Base-by-base conservation (phyloP, 1,140 invertebrate species). In the Panulirus ornatus region DNA sequence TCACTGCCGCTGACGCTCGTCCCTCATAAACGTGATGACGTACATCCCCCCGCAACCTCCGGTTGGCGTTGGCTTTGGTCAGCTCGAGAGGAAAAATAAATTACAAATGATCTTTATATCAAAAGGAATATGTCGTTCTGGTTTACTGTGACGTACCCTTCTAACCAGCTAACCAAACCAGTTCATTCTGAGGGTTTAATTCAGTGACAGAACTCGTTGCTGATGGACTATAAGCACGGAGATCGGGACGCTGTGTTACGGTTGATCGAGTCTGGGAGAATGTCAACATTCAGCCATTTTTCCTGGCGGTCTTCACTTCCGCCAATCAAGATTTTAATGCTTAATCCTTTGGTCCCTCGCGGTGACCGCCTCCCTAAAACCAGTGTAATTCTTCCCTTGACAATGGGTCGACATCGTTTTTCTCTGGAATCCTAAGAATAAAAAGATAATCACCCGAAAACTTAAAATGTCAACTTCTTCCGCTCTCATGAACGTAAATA, bases 321-420 rank as follows among this genome's bases (percentile, higher is more conserved):
- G 78, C 51, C 78, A 81, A 81, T 81, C 54, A 81, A 54, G 78
- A 51, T 36, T 27, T 81, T 54, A 81, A 81, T 54, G 42, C 34
- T 81, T 81, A 81, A 81, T 81, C 78, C 78, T 81, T 81, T 81
- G 78, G 78, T 81, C 14, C 42, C 42, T 51, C 42, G 47, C 22
- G n/a, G 27, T 81, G 78, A 51, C 47, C 42, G 30, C n/a, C 78
- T 81, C 47, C 30, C n/a, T 58, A 38, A 54, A 81, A 81, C 78
- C 78, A 81, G 78, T 81, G 78, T 81, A 81, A 81, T 81, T 81
- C 78, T 44, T 81, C 44, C 78, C 51, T 34, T 58, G 42, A 81
- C 78, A 81, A 81, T 81, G 38, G 30, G 42, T 42, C 40, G 78
- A 81, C 78, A 81, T 54, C 44, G 44, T 81, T 81, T 81, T 81